phyloP scores from a whole-genome alignment of 2,797 vertebrate genomes.

The Danio tinwini region DNA sequence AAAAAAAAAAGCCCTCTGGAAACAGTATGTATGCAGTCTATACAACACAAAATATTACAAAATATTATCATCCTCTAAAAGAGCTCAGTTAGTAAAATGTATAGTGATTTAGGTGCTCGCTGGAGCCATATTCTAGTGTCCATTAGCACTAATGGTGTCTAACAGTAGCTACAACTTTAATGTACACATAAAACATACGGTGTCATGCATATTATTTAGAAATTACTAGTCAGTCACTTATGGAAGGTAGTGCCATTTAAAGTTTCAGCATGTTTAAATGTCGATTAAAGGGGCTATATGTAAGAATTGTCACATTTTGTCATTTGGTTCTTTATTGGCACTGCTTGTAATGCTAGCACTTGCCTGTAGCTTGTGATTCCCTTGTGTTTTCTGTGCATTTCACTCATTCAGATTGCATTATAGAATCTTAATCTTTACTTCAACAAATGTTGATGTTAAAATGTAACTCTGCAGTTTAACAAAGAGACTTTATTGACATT shows the following conservation, averaged over 20 bases:
- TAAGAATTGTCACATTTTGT: no score
- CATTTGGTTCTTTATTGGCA: no score
- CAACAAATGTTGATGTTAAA: no score
- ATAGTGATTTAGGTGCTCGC: constrained; percentile 16
- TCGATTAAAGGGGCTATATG: no score
- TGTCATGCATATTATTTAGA: neutral
- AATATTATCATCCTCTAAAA: constrained; percentile 10
- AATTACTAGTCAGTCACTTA: neutral
- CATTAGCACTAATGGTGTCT: neutral
- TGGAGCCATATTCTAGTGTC: neutral
- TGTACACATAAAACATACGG: neutral
- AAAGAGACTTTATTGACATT: no score
- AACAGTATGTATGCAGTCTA: neutral
- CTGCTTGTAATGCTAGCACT: no score
- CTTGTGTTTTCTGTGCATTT: no score
- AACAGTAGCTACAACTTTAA: neutral
- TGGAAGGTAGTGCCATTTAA: neutral
- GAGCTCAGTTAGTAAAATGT: constrained; percentile 10
- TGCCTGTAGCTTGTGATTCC: no score
- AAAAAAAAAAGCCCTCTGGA: neutral
- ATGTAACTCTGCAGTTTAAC: no score
- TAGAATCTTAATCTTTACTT: no score
- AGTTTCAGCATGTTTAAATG: no score
- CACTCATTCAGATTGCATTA: no score
- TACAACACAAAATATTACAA: neutral